Conservation (phyloP, 1,140 invertebrate genomes). For the Heliothis virescens region DNA sequence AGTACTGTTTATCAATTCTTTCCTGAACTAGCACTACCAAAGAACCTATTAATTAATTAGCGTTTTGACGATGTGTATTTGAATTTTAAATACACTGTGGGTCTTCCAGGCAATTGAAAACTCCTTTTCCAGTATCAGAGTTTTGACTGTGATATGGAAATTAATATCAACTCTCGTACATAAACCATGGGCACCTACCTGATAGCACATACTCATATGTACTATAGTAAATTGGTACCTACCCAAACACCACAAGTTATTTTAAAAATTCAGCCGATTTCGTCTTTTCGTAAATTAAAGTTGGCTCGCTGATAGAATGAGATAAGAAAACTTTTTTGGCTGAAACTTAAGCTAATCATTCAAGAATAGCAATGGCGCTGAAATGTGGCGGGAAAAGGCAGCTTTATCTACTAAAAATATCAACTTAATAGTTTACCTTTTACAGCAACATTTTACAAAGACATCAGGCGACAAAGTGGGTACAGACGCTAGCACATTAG, state of each 20-base stretch:
- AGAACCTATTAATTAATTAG: too few species aligned
- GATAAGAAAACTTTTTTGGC: constrained; percentile 33
- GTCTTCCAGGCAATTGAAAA: too few species aligned
- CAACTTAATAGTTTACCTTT: background rate
- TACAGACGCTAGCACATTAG: too few species aligned
- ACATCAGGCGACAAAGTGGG: too few species aligned
- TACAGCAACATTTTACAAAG: background rate
- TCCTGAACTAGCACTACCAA: too few species aligned
- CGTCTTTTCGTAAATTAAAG: constrained; percentile 16
- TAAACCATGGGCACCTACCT: background rate
- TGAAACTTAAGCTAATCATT: constrained; percentile 30
- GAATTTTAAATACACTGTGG: too few species aligned
- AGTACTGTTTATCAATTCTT: too few species aligned
- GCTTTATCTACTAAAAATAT: background rate
- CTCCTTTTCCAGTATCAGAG: background rate
- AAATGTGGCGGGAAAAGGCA: background rate
- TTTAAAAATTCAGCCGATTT: constrained; percentile 14
- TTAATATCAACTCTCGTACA: background rate
- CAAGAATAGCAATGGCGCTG: constrained; percentile 26
- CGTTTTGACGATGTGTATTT: too few species aligned
- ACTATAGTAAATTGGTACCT: background rate
- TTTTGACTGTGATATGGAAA: background rate
- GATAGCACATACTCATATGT: too few species aligned
- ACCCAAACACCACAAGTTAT: background rate
- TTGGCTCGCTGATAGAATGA: background rate